Evolutionary conservation across 1,140 invertebrate genomes (phyloP), one percentile per base, ranked within the genome.

Genomic region (Ooceraea biroi): DNA sequence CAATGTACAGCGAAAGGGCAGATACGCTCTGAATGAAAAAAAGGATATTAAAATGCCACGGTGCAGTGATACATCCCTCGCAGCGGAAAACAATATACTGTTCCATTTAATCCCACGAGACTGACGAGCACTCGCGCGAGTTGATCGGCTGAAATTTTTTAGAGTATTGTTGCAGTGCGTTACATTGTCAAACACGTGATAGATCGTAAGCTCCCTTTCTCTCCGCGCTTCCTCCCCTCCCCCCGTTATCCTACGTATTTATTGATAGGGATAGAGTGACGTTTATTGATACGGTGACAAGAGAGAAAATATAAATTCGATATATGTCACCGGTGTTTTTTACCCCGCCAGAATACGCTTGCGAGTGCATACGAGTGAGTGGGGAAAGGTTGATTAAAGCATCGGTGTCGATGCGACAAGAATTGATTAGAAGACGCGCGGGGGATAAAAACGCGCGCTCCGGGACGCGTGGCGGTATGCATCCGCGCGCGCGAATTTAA

Each of bases 301-400:
- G 36, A 11, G 22, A 44, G 41, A 57, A 80, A 71, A 80, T 80
- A 80, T 80, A 71, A 58, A 80, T 80, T 80, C 52, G 11, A 57
- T 57, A 57, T 57, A 25, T 50, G 65, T 80, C 65, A 46, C 44
- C 69, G n/a, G n/a, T 36, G 63, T 44, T 71, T 36, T 80, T 71
- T 71, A 80, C 57, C 65, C 57, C 36, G 25, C 30, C 65, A 71
- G 50, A 71, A 30, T 58, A 14, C 25, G n/a, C 44, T 4, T 12
- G 61, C 36, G 46, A 44, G 30, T 27, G 10, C 19, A 5, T n/a
- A n/a, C n/a, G n/a, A n/a, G n/a, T n/a, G n/a, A n/a, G n/a, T n/a
- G 14, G 27, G 44, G 46, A 71, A 80, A 71, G 57, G 25, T 71
- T 80, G 52, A 80, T 80, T 80, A 71, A 71, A 80, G 22, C 65